Base-by-base conservation (phyloP, 2,888 invertebrate species). In the Xylophagus ater region DNA sequence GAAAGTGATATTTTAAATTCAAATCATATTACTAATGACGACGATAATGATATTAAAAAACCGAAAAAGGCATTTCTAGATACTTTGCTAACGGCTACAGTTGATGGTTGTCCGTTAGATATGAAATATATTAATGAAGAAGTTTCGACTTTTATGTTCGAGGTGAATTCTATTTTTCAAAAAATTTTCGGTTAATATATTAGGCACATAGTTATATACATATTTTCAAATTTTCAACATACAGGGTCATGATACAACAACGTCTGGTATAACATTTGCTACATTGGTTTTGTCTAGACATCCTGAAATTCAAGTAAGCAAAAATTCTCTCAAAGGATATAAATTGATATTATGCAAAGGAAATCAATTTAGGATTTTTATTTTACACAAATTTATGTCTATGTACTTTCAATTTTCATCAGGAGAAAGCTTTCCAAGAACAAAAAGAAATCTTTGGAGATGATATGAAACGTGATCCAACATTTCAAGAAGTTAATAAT, bases 201-300 rank as follows among this genome's bases (percentile, higher is more conserved):
- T 23, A 23, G 19, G 21, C 14, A 34, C 9, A 14, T n/a, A n/a
- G n/a, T n/a, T n/a, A n/a, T n/a, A n/a, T n/a, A n/a, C n/a, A n/a
- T n/a, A n/a, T n/a, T n/a, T n/a, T n/a, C n/a, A n/a, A n/a, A n/a
- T n/a, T n/a, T n/a, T n/a, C n/a, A n/a, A n/a, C 15, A 36, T 19
- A 20, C 43, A 72, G 72, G 73, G 73, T 1, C 73, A 73, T 44
- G 73, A 75, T 45, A 75, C 75, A 0, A 74, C 73, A 0, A 69
- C 73, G 0, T 72, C 74, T 2, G 74, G 70, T 1, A 61, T 74
- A 8, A 59, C 63, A 0, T 76, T 70, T 51, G 55, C 67, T 1
- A 54, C 71, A 0, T 68, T 65, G 47, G 59, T 71, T 41, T 56
- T 76, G 1, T 71, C 74, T 1, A 62, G 67, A 37, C 59, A 70